Evolutionary conservation across 2,113 vertebrate species (phyloP), one percentile per base, ranked within the genome.

Genomic region (Ceyx margarethae): DNA sequence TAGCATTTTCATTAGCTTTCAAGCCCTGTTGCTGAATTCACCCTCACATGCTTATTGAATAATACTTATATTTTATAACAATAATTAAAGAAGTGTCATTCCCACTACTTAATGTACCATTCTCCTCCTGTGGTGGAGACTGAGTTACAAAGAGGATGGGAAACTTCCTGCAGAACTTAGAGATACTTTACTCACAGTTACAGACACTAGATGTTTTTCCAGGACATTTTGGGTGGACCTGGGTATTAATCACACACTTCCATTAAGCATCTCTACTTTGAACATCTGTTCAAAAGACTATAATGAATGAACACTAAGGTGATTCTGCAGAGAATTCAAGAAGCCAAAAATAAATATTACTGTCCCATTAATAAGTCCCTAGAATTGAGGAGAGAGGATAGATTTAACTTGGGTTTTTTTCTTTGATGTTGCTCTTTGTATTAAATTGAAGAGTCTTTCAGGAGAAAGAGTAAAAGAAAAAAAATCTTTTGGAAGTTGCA

Each of bases 271-370:
- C 51, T 51, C 20, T 53, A 46, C 73, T 91, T 50, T 45, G 19
- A 85, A 69, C 29, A 77, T 48, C 40, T 85, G 79, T 80, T 93
- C 75, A 77, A 89, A 89, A 80, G 56, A 57, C 29, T 60, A 20
- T 80, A 51, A 89, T 48, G 76, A 87, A 91, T 22, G n/a, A 87
- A 71, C 29, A 51, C 11, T 29, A 46, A 77, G 51, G 56, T 85
- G 75, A 87, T 75, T 74, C 78, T 85, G 46, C 42, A 91, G 78
- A 74, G 57, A 81, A 82, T 60, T 85, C 40, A 80, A 82, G 81
- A 93, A 89, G 51, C 33, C 71, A 82, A 87, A 92, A 92, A 74
- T 50, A 92, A 76, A 37, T 85, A 91, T 37, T 87, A 76, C 12
- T 7, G 9, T 78, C 67, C 90, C 48, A 78, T 81, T 75, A 88